phyloP scores from a whole-genome alignment of 2,888 invertebrate species.

The Eumacrocentrus americanus region DNA sequence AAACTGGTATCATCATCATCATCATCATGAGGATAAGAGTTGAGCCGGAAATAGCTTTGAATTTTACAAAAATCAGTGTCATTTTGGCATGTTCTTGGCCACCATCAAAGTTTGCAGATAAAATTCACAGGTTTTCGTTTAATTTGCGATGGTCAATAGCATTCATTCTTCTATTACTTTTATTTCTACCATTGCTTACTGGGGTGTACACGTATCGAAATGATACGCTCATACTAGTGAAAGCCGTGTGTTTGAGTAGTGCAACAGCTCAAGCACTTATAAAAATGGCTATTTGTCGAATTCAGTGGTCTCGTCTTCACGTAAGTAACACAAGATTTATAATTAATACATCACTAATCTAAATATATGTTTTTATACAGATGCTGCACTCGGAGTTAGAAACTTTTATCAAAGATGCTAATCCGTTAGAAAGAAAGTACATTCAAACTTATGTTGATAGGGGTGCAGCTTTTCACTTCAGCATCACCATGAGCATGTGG shows the following conservation, averaged over 20 bases:
- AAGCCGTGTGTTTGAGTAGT: slow-evolving; percentile 43
- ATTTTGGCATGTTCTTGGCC: slow-evolving; percentile 42
- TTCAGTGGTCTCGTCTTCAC: slow-evolving; percentile 39
- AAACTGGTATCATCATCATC: neutral
- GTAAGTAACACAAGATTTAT: slow-evolving; percentile 32
- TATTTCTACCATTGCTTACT: slow-evolving; percentile 41
- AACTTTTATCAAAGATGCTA: slow-evolving; percentile 29
- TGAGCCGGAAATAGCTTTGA: slow-evolving; percentile 24
- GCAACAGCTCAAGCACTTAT: slow-evolving; percentile 41
- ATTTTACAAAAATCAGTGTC: slow-evolving; percentile 32
- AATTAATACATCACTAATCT: neutral
- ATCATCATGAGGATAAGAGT: neutral
- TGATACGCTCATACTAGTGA: slow-evolving; percentile 37
- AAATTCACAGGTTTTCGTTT: slow-evolving; percentile 30
- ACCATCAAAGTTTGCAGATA: slow-evolving; percentile 25
- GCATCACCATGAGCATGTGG: slow-evolving; percentile 37
- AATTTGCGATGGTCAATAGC: slow-evolving; percentile 41
- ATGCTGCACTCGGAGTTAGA: slow-evolving; percentile 32
- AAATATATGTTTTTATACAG: slow-evolving; percentile 9
- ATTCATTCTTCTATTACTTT: slow-evolving; percentile 30
- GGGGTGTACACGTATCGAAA: slow-evolving; percentile 40
- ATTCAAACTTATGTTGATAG: slow-evolving; percentile 44
- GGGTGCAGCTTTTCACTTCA: slow-evolving; percentile 40
- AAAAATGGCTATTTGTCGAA: slow-evolving; percentile 43
- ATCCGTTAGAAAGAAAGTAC: slow-evolving; percentile 33